Evolutionary conservation across 2,113 vertebrate genomes (phyloP).

Genomic region (Formicarius rufipectus): DNA sequence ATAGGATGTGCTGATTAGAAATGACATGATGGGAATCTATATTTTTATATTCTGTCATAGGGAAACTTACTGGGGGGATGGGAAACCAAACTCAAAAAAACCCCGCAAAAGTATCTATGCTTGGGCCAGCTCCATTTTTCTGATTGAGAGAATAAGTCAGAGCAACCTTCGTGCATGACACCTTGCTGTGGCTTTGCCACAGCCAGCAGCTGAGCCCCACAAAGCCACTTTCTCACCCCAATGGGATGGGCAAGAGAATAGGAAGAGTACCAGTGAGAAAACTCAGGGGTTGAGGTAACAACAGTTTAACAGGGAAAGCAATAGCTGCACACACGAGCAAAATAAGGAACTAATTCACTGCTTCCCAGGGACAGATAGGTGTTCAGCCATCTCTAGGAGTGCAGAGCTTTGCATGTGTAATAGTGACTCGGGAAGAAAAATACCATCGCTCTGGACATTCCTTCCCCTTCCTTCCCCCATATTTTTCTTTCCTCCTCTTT

Average conservation of each 20-base stretch:
- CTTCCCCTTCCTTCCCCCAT: not conserved
- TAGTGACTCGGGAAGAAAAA: not conserved
- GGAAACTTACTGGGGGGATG: not conserved
- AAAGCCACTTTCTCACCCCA: rapidly evolving
- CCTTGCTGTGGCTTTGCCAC: not conserved
- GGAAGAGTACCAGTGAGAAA: not conserved
- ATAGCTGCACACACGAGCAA: not conserved
- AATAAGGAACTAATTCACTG: not conserved
- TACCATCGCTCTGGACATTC: rapidly evolving
- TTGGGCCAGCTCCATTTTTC: not conserved
- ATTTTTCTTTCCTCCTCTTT: not conserved
- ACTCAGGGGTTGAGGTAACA: not conserved
- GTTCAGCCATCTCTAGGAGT: not conserved
- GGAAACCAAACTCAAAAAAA: not conserved
- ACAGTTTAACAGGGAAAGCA: not conserved
- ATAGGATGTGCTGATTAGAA: not conserved
- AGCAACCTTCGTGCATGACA: not conserved
- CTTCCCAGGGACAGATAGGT: not conserved
- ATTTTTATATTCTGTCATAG: not conserved
- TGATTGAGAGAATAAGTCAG: not conserved
- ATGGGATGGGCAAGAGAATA: not conserved
- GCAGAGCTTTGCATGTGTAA: rapidly evolving
- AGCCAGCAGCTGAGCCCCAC: not conserved
- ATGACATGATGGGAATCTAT: not conserved
- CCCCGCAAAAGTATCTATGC: not conserved